Evolutionary conservation across 1,140 invertebrate genomes (phyloP), one percentile per base, ranked within the genome.

Genomic region (Cepaea nemoralis): DNA sequence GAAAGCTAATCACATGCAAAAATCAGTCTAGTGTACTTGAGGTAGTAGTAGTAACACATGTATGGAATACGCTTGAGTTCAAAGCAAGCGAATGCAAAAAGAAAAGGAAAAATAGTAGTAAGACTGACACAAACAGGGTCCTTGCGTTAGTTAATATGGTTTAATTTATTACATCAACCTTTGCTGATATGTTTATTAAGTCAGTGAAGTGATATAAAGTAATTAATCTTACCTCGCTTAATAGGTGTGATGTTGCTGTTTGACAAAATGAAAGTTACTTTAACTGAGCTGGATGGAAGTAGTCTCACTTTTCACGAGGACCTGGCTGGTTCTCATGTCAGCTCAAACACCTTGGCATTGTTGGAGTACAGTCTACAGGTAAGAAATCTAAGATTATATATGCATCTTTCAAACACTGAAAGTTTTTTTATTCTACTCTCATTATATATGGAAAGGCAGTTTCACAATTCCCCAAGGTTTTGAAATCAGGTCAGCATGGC

Each of bases 291-390:
- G 31, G 40, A 78, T 67, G 55, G 55, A 6, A 63, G 39, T 40
- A 31, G 6, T 66, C 35, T 63, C 55, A 50, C 76, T 42, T 22
- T 78, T 63, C 31, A 39, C 31, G 35, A 19, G 16, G 59, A 45
- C 10, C 12, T 67, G 24, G 16, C 39, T 22, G 67, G 27, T 19
- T 33, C 19, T 33, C 76, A 67, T 63, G 55, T 78, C 22, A 45
- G 76, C 50, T 8, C 55, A 35, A n/a, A 19, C 12, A 78, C 35
- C 39, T 12, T 40, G 27, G 24, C 59, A 3, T 37, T 66, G 10
- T 12, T 78, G 39, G 63, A 67, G 22, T 78, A 33, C 24, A 55
- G 50, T 40, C 31, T n/a, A 39, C 27, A 78, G 76, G 76, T 78
- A n/a, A 45, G 22, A 19, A 2, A 35, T 33, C 2, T 8, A 37